These are phyloP conservation scores for Formicarius rufipectus DNA, from an alignment of 2,113 vertebrate genomes.

Conservation along the genomic window DNA sequence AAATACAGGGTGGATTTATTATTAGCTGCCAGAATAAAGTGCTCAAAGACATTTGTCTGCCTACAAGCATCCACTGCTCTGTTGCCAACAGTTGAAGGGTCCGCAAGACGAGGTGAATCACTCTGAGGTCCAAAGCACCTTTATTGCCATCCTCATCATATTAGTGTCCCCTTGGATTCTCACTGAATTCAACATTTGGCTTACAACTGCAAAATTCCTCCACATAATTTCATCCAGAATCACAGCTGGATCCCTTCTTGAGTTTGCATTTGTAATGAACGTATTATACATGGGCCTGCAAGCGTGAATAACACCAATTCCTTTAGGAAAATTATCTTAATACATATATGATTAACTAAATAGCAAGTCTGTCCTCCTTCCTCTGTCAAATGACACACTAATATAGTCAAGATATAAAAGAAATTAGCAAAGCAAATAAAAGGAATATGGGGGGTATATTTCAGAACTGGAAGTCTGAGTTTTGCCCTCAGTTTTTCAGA, in stretches of 20 bases:
- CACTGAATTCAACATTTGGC: background rate
- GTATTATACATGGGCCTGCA: background rate
- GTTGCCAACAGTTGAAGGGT: background rate
- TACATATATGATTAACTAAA: background rate
- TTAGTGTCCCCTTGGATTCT: background rate
- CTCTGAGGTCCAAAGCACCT: background rate
- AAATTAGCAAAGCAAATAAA: background rate
- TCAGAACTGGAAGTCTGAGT: background rate
- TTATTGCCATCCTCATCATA: background rate
- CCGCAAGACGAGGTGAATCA: background rate
- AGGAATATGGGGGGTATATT: rapidly evolving
- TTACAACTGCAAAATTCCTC: background rate
- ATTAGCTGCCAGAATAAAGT: conserved; percentile 29
- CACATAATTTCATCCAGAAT: background rate
- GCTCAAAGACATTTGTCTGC: background rate
- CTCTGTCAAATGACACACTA: background rate
- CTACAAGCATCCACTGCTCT: background rate
- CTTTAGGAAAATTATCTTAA: background rate
- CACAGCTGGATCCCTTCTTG: background rate
- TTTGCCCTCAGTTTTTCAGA: background rate
- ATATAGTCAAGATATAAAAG: background rate
- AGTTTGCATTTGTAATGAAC: background rate
- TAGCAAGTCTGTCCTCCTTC: background rate
- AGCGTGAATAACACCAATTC: background rate
- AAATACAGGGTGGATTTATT: conserved; percentile 28